Base-by-base conservation (phyloP, 53 echinoderm and acorn worm genomes). In the Luidia sarsii region DNA sequence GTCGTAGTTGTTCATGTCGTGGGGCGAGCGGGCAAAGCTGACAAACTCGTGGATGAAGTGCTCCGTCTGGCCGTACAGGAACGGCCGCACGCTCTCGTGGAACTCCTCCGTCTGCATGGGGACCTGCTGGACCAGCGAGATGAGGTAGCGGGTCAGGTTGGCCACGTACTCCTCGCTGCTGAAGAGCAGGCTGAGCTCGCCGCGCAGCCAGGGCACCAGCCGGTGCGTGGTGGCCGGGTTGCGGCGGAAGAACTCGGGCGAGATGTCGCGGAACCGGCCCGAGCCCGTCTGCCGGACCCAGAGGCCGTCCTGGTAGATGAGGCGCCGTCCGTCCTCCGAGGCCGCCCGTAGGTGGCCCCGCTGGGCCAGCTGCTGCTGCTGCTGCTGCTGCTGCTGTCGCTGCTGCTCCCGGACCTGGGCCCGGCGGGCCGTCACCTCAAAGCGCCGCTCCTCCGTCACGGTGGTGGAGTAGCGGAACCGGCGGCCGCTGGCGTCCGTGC, bases 11-110 rank as follows among this genome's bases (percentile, higher is more conserved):
- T 64, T 75, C 89, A 99, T 91, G 49, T 99, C 91, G 36, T 91
- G 88, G 8, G 94, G 94, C 2, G 99, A 99, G 1, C 91, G 67
- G 5, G 94, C 93, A 89, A 94, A 99, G 79, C 82, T 91, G 48
- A 90, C 91, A 56, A 99, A 85, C 71, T 99, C 99, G 50, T 94
- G 93, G 51, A 99, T 84, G 61, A 99, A 99, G 56, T 99, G 99
- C 65, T 99, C 99, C 31, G 90, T 90, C n/a, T 84, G 88, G 50
- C 80, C 84, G 45, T 94, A 91, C 33, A 99, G 67, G 63, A 99
- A 99, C 2, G 93, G 91, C n/a, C 91, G 81, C 34, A 99, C 59
- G 30, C 84, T 86, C 24, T 89, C 82, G 68, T 87, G 89, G 68
- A 99, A 99, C 67, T 94, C 99, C 57, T 94, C 91, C 34, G 86